Base-by-base conservation (phyloP, 2,888 invertebrate genomes). In the Biston betularia region DNA sequence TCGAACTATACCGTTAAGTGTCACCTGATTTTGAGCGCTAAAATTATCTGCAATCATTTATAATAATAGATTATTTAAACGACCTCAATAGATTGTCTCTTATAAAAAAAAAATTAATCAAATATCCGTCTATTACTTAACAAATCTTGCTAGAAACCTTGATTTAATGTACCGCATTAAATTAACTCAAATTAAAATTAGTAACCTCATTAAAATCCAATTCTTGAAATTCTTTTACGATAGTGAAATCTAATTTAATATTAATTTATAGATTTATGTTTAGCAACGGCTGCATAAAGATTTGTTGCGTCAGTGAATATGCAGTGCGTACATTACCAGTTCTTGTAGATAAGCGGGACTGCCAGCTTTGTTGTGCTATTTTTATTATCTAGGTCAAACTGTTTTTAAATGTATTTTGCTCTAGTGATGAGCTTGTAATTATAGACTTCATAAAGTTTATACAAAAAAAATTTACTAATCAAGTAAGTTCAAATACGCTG, bases 311-410 rank as follows among this genome's bases (percentile, higher is more conserved):
- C 64, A 60, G 45, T 45, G 48, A 53, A 52, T 58, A 52, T 63
- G 65, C 58, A 68, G 54, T 14, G 44, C 52, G n/a, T 44, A 58
- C 50, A 56, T 58, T 62, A 64, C 65, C 55, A 14, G 63, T 63
- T 69, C 65, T 66, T 58, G 60, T 60, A 62, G 68, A 72, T 68
- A 72, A 69, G 58, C 65, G n/a, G n/a, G 52, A 54, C 68, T 50
- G 69, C 64, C 69, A 65, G 59, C 56, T 68, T 68, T 69, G 59
- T 70, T 62, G 68, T 40, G 62, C 69, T 72, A 66, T 70, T 69
- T 68, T 33, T 59, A 65, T 68, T 42, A 68, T 64, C 68, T 63
- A 54, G 72, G 68, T 70, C 68, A 66, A 62, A 60, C 63, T 55
- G 53, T 67, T 70, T 72, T 65, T 62, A 62, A 65, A 70, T 60